Evolutionary conservation across 1,140 invertebrate genomes (phyloP), one percentile per base, ranked within the genome.

Genomic region (Dreissena rostriformis): DNA sequence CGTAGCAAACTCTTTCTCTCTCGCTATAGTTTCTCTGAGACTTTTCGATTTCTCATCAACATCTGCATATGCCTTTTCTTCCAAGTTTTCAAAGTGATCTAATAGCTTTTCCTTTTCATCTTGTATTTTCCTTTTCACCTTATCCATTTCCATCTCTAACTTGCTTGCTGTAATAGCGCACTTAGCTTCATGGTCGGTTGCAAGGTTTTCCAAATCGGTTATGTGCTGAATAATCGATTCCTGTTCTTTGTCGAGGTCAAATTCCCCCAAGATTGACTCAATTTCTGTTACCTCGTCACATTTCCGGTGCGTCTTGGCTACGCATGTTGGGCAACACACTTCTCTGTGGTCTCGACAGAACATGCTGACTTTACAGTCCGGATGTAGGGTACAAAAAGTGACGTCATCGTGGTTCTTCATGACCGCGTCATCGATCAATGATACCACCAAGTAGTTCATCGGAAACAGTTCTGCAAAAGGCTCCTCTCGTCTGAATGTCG

Each of bases 271-370:
- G 22, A 68, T 11, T 24, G 66, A 55, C 17, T 10, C 49, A 8
- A 78, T 78, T 68, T 78, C 76, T 61, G 49, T 67, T 6, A 84
- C 82, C 1, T 86, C 29, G 65, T 82, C 78, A 73, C 78, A 81
- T 75, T 80, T 80, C 68, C 84, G 75, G 65, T 75, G 72, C 10
- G n/a, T 14, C 52, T 22, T 57, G 14, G 71, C 52, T 11, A 81
- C 67, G n/a, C 84, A 80, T n/a, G 52, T 63, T 17, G 53, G 22
- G 57, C 77, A 80, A 51, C 77, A 80, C 24, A 67, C 19, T n/a
- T 49, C 51, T 22, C 74, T 28, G 63, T 85, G 84, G n/a, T 81
- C 84, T 7, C 7, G 19, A 75, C 77, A 84, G 17, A 68, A 77
- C 24, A 77, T 29, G 24, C 77, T 73, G 17, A 84, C 26, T 29